Base-by-base conservation (phyloP, 2,797 vertebrate genomes). In the Morus bassanus region DNA sequence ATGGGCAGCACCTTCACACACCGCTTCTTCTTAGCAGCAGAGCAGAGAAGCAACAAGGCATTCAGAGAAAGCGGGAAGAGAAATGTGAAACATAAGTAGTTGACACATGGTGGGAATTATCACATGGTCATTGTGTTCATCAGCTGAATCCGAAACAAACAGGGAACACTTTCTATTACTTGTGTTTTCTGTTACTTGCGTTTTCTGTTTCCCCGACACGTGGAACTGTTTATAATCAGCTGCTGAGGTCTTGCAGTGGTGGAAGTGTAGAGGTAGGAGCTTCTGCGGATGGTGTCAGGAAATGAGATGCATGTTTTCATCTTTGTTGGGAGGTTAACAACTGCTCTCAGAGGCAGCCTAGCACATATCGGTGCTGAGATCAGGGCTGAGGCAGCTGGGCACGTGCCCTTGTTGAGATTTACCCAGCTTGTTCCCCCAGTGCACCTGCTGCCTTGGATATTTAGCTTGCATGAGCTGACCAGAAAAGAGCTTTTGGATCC, bases 21-120 rank as follows among this genome's bases (percentile, higher is more conserved):
- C 23, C 54, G 51, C n/a, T 88, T 4, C 56, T 59, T 21, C 54
- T 25, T 25, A 37, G 23, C 25, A 84, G 56, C 54, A 33, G 79
- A 65, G 50, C 54, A 35, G 33, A 35, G 43, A n/a, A 50, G 25
- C 51, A 8, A 28, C 6, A 12, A n/a, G 27, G 6, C 1, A 0
- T 37, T 41, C 8, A 4, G 45, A 45, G 56, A 65, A 67, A 43
- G 59, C 50, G 35, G 39, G 21, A 43, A 41, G 33, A 60, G 60
- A 19, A 50, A n/a, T 13, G 25, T 77, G 73, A 83, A 85, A 73
- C 30, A 2, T 25, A 69, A 73, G 31, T 5, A 10, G 30, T 27
- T 46, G 80, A 56, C 54, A 68, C 45, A 2, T 27, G 63, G 35
- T 81, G 67, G 81, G 61, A 85, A 64, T 92, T 78, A 68, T 63